These are phyloP conservation scores for Ophioninae sp. DNA, from an alignment of 2,888 invertebrate genomes.

Conservation along the genomic window DNA sequence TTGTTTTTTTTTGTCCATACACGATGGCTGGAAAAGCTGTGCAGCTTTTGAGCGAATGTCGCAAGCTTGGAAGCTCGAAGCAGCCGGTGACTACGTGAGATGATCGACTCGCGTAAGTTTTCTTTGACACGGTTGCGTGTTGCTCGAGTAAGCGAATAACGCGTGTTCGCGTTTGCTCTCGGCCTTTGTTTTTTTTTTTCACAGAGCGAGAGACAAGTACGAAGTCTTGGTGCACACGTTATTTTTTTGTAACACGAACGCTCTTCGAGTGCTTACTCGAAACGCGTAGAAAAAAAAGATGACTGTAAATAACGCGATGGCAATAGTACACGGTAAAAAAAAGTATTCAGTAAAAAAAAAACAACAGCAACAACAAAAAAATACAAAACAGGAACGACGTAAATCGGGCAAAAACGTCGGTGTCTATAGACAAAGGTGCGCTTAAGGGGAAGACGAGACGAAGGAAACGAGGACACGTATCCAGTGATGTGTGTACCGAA, in stretches of 20 bases:
- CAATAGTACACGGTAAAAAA: too few relatives aligned
- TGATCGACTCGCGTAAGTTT: conserved; percentile 22
- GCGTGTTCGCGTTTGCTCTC: conserved; percentile 26
- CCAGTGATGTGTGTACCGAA: conserved; percentile 37
- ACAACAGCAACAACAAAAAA: conserved; percentile 25
- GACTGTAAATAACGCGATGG: conserved; percentile 29
- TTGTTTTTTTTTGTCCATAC: conserved; percentile 21
- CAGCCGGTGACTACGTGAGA: not conserved
- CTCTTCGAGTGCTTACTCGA: conserved; percentile 69
- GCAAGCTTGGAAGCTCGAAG: not conserved
- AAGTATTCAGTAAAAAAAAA: conserved; percentile 41
- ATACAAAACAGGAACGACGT: conserved; percentile 39
- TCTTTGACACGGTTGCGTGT: conserved; percentile 56
- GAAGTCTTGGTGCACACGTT: conserved; percentile 13
- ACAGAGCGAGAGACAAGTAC: not conserved
- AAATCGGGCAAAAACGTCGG: conserved; percentile 56
- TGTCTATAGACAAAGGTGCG: conserved; percentile 11
- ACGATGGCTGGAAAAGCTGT: conserved; percentile 4
- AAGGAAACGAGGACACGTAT: conserved; percentile 34
- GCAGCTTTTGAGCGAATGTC: conserved; percentile 4
- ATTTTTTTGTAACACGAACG: not conserved
- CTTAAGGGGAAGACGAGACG: conserved; percentile 23
- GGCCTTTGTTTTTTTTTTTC: conserved; percentile 5
- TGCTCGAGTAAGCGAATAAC: conserved; percentile 31
- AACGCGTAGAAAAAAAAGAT: conserved; percentile 60